Percentiles rank a stretch among this genome's conserved stretches.
These are phyloP conservation scores for Indicator indicator DNA, from an alignment of 2,113 vertebrate species.

Conservation along the genomic window DNA sequence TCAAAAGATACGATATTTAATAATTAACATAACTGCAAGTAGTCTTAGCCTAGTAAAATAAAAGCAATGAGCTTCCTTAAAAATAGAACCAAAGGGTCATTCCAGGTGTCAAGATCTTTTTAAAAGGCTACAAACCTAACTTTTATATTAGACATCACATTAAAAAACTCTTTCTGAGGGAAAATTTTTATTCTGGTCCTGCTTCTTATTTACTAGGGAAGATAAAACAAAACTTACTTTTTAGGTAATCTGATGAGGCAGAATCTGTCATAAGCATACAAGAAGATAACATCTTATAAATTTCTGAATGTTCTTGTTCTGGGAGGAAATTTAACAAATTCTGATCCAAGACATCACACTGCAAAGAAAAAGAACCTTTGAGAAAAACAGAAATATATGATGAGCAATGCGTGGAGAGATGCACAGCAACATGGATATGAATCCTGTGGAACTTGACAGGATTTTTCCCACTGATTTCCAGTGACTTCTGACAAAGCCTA, in stretches of 20 bases:
- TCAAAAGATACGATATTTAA: slow-evolving; percentile 47
- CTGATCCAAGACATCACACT: slow-evolving; percentile 86
- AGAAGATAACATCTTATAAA: slow-evolving; percentile 85
- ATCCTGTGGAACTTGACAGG: background rate
- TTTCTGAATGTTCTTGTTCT: slow-evolving; percentile 85
- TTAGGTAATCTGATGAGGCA: slow-evolving; percentile 77
- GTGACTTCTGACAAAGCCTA: background rate
- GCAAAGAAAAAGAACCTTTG: slow-evolving; percentile 64
- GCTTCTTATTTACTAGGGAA: background rate
- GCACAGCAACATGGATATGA: rapidly evolving
- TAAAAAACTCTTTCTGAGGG: background rate
- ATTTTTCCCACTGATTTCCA: background rate
- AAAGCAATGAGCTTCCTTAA: background rate
- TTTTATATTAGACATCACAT: slow-evolving; percentile 9
- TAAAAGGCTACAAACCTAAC: slow-evolving; percentile 39
- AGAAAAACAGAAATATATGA: slow-evolving; percentile 22
- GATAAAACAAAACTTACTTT: slow-evolving; percentile 77
- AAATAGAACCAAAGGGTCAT: slow-evolving; percentile 41
- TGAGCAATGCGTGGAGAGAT: background rate
- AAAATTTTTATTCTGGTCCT: background rate
- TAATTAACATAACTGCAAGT: slow-evolving; percentile 63
- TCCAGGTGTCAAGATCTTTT: slow-evolving; percentile 39
- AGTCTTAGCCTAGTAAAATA: slow-evolving; percentile 43
- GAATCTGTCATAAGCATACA: slow-evolving; percentile 78
- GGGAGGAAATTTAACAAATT: slow-evolving; percentile 87